These are phyloP conservation scores for Petaurus breviceps DNA, from an alignment of 2,113 vertebrate species.

Conservation along the genomic window DNA sequence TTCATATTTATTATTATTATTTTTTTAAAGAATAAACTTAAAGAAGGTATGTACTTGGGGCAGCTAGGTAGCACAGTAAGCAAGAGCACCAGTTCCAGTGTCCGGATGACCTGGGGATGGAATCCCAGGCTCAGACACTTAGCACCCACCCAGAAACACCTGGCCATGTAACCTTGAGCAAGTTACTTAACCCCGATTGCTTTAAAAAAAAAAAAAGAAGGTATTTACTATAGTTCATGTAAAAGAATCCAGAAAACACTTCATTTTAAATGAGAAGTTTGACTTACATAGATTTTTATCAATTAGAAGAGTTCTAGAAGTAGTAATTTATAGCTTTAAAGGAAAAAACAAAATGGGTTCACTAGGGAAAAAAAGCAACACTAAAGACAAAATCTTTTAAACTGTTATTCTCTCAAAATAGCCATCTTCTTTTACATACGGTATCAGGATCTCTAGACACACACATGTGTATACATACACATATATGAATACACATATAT, in stretches of 20 bases:
- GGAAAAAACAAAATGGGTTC: slow-evolving; percentile 72
- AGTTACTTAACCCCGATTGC: too few species aligned
- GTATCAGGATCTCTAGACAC: background rate
- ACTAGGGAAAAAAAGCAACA: slow-evolving; percentile 75
- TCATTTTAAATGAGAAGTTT: slow-evolving; percentile 77
- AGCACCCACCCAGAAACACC: too few species aligned
- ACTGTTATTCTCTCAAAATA: background rate
- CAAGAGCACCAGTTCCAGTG: too few species aligned
- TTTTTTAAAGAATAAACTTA: slow-evolving; percentile 70
- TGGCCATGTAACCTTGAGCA: too few species aligned
- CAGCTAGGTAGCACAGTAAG: too few species aligned
- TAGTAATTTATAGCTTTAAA: slow-evolving; percentile 76
- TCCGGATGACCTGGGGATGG: too few species aligned
- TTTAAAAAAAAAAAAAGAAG: too few species aligned
- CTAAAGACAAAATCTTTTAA: slow-evolving; percentile 51
- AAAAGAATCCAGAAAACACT: slow-evolving; percentile 64
- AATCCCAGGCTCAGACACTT: too few species aligned
- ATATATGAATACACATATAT: too few species aligned
- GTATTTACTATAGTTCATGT: slow-evolving; percentile 55
- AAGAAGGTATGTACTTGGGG: slow-evolving; percentile 53
- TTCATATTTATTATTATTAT: slow-evolving; percentile 36
- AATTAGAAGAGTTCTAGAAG: slow-evolving; percentile 75
- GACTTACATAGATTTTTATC: slow-evolving; percentile 71
- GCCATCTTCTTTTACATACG: slow-evolving; percentile 49
- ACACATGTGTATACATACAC: too few species aligned